Evolutionary conservation across 2,797 vertebrate genomes (phyloP), one percentile per base, ranked within the genome.

Genomic region (Odontamblyopus lacepedii): DNA sequence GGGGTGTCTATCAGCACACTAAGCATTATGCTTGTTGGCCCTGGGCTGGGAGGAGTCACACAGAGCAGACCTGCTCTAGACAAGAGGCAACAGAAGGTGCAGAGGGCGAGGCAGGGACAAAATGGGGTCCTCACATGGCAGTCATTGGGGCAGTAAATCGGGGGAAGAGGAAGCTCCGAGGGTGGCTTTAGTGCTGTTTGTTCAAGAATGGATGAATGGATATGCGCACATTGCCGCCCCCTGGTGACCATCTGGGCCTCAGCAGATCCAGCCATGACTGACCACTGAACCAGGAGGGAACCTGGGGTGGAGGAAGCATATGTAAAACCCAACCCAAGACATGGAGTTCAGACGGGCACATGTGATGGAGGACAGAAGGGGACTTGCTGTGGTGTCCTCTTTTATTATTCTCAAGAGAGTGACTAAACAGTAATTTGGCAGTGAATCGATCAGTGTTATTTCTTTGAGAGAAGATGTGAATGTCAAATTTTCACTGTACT

Each of bases 41-140:
- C 64, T 51, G 72, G 63, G 74, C 29, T 29, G 38, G 64, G 50
- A 67, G 18, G 35, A 67, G 77, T 73, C 84, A 80, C 70, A 60
- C 70, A 0, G 69, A 78, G 84, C 79, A 75, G 81, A 83, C 70
- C 75, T 69, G 77, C 73, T 67, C 66, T 73, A 79, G 74, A 76
- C 41, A 32, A 71, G 77, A 81, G 83, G 70, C 78, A 76, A 71
- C 87, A 92, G 86, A 89, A 89, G 88, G 87, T 85, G 86, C 75
- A 86, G 56, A 85, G 87, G 90, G 88, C 83, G 79, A 83, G 32
- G 78, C 51, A 82, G 81, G 86, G 89, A 91, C 88, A 92, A 89
- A 88, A 86, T 30, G 79, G 87, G 89, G 88, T 88, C 79, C 67
- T 75, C 80, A 84, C 81, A 80, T 81, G 12, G 48, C 53, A 74